Percentiles rank a stretch among this genome's conserved stretches.
phyloP scores from a whole-genome alignment of 2,888 invertebrate genomes.

The Blastobasis adustella region DNA sequence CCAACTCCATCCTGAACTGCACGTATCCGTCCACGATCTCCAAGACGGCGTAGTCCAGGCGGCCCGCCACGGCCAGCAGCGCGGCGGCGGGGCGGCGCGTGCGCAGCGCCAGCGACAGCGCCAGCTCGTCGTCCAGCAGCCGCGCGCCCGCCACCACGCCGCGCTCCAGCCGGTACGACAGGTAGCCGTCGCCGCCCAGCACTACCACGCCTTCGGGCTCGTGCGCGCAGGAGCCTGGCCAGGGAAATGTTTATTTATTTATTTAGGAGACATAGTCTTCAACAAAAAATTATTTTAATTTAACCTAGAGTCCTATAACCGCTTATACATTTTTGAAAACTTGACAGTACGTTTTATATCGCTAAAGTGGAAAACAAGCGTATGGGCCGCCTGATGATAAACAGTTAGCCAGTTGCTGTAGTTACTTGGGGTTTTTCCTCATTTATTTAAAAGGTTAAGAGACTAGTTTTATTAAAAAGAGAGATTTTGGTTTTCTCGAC shows the following conservation, averaged over 20 bases:
- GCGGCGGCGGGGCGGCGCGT: conserved; percentile 88
- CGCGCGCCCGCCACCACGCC: conserved; percentile 74
- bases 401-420: too few relatives aligned
- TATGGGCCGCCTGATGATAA: too few relatives aligned
- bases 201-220: conserved; percentile 71
- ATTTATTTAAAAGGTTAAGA: too few relatives aligned
- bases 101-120: conserved; percentile 85
- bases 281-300: too few relatives aligned
- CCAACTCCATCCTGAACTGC: conserved; percentile 94
- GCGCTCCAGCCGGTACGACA: conserved; percentile 84
- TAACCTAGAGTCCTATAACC: too few relatives aligned
- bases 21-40: conserved; percentile 90
- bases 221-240: conserved; percentile 1
- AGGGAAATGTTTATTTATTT: background rate
- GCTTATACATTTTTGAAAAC: too few relatives aligned
- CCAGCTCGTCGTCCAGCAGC: conserved; percentile 86
- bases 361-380: too few relatives aligned
- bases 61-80: conserved; percentile 89
- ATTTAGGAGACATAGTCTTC: too few relatives aligned
- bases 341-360: too few relatives aligned
- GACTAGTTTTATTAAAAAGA: too few relatives aligned
- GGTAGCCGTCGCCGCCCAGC: conserved; percentile 78
- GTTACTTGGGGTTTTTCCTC: too few relatives aligned
- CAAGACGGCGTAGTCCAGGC: conserved; percentile 90
- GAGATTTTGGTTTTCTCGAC: too few relatives aligned